These are phyloP conservation scores for Diadumene lineata DNA, from an alignment of 92 coral and sea anemone species.

Conservation along the genomic window DNA sequence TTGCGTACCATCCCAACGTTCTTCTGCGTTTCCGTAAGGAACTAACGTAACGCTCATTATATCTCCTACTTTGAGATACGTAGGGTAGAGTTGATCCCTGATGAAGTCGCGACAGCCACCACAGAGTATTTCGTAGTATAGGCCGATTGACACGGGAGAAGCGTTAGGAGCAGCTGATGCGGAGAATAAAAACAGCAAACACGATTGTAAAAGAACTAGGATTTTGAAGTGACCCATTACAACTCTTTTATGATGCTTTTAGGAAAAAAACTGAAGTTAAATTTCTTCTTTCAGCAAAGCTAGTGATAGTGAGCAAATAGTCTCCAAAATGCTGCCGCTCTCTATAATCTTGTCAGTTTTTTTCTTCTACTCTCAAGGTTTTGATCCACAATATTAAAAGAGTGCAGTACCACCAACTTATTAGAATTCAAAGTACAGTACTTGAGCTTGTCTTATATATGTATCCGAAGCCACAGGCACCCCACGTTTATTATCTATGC, in stretches of 20 bases:
- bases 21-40: constrained; percentile 78
- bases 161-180: constrained; percentile 37
- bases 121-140: constrained; percentile 73
- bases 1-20: constrained; percentile 31
- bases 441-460: too few relatives aligned
- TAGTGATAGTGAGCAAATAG: too few relatives aligned
- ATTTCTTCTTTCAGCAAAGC: too few relatives aligned
- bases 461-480: too few relatives aligned
- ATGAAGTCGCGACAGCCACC: constrained; percentile 71
- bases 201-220: constrained; percentile 22
- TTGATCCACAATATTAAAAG: too few relatives aligned
- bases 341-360: too few relatives aligned
- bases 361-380: too few relatives aligned
- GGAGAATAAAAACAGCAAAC: constrained; percentile 13
- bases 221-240: background rate
- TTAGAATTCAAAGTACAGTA: too few relatives aligned
- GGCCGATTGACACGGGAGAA: constrained; percentile 52
- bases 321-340: too few relatives aligned
- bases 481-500: too few relatives aligned
- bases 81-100: constrained; percentile 54
- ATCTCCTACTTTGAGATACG: constrained; percentile 59
- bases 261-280: too few relatives aligned
- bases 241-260: background rate
- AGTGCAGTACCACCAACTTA: too few relatives aligned
- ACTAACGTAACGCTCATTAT: constrained; percentile 73